Conservation (phyloP, 2,113 vertebrate genomes). For the Polypterus bichir region DNA sequence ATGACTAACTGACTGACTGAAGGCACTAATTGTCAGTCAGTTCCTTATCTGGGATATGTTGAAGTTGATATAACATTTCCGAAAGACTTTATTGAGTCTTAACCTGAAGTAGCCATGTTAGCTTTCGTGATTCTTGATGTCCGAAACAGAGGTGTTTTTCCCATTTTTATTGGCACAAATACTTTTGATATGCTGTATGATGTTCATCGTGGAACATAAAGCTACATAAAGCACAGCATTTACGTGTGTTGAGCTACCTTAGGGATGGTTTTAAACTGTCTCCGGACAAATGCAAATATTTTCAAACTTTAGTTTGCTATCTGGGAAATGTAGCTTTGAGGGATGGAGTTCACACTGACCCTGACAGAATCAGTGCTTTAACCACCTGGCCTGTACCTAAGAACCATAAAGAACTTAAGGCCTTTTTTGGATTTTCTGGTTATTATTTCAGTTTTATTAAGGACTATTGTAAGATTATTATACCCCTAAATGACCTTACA, state of each 20-base stretch:
- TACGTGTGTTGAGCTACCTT: no score
- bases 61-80: background rate
- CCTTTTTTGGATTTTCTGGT: background rate
- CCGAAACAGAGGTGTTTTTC: background rate
- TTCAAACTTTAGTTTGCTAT: no score
- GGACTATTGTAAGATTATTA: background rate
- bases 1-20: no score
- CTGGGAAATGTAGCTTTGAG: no score
- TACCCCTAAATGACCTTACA: conserved; percentile 1
- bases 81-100: background rate
- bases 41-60: background rate
- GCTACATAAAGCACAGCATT: conserved; percentile 4
- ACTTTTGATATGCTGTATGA: no score
- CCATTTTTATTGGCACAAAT: background rate
- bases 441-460: conserved; percentile 2
- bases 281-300: no score
- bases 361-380: background rate
- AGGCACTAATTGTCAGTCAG: background rate
- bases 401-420: background rate
- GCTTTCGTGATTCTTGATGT: background rate
- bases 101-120: background rate
- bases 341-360: no score
- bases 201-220: conserved; percentile 2
- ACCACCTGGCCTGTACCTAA: no score
- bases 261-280: no score